Evolutionary conservation across 2,888 invertebrate species (phyloP).

Genomic region (Nowickia ferox): DNA sequence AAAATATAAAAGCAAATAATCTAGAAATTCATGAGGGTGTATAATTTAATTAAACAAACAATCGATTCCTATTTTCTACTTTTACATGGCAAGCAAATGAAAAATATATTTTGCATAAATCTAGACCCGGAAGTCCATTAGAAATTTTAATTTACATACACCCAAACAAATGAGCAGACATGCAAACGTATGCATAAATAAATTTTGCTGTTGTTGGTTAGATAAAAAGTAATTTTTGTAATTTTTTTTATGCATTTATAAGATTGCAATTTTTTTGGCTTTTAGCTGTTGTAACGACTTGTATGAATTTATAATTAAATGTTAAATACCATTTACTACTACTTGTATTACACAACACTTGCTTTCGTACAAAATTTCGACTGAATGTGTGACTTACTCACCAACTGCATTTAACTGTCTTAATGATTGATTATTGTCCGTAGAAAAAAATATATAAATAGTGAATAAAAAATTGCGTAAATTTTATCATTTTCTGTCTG

Average conservation of each 20-base stretch:
- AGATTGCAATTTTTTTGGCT: neutral
- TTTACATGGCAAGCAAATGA: neutral
- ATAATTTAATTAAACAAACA: conserved; percentile 51
- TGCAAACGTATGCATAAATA: neutral
- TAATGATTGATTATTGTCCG: conserved; percentile 61
- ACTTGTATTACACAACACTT: conserved; percentile 57
- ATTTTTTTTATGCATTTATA: conserved; percentile 22
- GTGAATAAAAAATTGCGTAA: conserved; percentile 42
- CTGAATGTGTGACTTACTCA: conserved; percentile 6
- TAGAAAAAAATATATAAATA: neutral
- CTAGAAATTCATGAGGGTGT: conserved; percentile 58
- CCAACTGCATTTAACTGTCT: conserved; percentile 59
- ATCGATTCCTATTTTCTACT: conserved; percentile 25
- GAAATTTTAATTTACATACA: conserved; percentile 51
- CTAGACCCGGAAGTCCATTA: conserved; percentile 63
- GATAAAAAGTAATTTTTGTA: neutral
- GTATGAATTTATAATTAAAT: conserved; percentile 10
- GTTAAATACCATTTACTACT: conserved; percentile 18
- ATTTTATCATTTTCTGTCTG: conserved; percentile 36
- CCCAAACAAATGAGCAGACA: neutral
- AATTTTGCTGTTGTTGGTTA: neutral
- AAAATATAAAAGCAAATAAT: conserved; percentile 15
- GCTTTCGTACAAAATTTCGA: conserved; percentile 31
- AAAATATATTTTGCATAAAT: conserved; percentile 47
- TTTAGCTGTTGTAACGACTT: conserved; percentile 13